These are phyloP conservation scores for Mayetiola destructor DNA, from an alignment of 2,888 invertebrate species.

Conservation along the genomic window DNA sequence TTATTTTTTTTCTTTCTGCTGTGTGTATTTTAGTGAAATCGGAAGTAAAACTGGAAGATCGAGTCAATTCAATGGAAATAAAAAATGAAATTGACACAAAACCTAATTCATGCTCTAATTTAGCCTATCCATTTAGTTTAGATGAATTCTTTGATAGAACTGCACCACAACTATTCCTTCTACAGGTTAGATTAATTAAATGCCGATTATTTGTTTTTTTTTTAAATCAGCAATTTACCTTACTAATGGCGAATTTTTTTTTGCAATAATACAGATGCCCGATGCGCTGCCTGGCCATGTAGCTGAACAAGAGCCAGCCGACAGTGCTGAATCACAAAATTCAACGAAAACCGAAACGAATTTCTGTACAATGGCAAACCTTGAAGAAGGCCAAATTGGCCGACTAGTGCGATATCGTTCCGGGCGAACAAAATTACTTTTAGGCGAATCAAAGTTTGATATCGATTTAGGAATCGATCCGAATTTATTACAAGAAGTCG, in stretches of 20 bases:
- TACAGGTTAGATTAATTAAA: constrained; percentile 25
- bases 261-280: constrained; percentile 25
- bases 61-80: neutral
- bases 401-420: constrained; percentile 43
- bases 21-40: neutral
- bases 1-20: neutral
- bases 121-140: constrained; percentile 27
- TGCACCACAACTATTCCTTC: constrained; percentile 29
- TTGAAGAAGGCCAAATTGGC: constrained; percentile 46
- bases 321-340: constrained; percentile 14
- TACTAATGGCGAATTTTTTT: neutral
- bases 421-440: constrained; percentile 40
- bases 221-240: too few relatives aligned
- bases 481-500: constrained; percentile 42
- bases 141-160: constrained; percentile 25
- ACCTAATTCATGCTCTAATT: neutral
- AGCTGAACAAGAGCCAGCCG: constrained; percentile 20
- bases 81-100: constrained; percentile 2
- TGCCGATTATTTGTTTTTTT: constrained; percentile 2
- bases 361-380: constrained; percentile 33
- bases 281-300: constrained; percentile 27
- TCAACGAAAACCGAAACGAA: neutral
- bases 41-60: neutral
- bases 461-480: constrained; percentile 43
- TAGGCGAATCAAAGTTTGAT: constrained; percentile 44